A percentile compares a stretch with the other conserved stretches of the same genome.
Evolutionary conservation across 2,797 vertebrate genomes (phyloP).

Genomic region (Manis javanica): DNA sequence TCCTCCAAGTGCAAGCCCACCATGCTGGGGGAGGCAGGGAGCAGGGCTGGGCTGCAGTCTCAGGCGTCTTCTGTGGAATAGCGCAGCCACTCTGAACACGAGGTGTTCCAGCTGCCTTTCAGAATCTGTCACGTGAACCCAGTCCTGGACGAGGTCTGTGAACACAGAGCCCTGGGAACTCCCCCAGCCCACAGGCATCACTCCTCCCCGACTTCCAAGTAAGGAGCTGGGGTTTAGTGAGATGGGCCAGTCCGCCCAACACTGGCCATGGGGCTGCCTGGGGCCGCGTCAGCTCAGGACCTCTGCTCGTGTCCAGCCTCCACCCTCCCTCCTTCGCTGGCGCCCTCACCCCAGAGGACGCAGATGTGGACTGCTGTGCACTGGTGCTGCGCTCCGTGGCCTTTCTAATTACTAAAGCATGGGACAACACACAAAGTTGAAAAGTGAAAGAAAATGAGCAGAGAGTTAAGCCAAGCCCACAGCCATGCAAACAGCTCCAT

Average conservation of each 20-base stretch:
- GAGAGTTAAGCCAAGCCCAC: not conserved
- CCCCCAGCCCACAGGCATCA: not conserved
- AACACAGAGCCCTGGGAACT: not conserved
- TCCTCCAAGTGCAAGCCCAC: not conserved
- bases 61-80: not conserved
- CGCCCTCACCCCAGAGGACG: not conserved
- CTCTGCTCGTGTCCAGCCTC: no score
- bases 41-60: not conserved
- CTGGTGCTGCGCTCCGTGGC: no score
- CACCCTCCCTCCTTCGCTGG: not conserved
- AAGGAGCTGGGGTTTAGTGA: not conserved
- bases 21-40: not conserved
- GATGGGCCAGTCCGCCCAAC: not conserved
- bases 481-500: not conserved
- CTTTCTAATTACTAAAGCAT: not conserved
- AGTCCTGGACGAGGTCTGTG: not conserved
- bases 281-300: not conserved
- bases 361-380: not conserved
- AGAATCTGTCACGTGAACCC: not conserved
- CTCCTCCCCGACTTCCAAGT: not conserved
- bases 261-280: not conserved
- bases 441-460: not conserved
- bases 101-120: not conserved
- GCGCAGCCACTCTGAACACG: not conserved
- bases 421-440: not conserved